Evolutionary conservation across 2,113 vertebrate genomes (phyloP).

Genomic region (Vireo altiloquus): DNA sequence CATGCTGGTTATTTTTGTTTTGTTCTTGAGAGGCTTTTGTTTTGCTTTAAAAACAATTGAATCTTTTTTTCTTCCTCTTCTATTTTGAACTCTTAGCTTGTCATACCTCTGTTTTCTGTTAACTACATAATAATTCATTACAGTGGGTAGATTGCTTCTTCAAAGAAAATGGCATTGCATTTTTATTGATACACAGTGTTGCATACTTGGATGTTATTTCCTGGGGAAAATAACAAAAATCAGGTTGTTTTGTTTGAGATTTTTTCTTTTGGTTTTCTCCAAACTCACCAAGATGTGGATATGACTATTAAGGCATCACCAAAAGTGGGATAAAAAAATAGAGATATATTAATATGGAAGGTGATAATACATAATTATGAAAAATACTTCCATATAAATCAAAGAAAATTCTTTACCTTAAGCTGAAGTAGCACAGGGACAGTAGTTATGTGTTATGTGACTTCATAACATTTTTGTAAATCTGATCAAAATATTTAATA

Average conservation of each 20-base stretch:
- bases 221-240: not conserved
- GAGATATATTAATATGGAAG: not conserved
- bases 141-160: not conserved
- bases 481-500: not conserved
- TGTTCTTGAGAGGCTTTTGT: not conserved
- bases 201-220: too few relatives aligned
- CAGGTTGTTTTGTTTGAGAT: fast-evolving
- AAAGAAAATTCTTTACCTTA: not conserved
- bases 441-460: not conserved
- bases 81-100: not conserved
- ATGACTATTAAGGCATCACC: not conserved
- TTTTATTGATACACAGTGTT: not conserved
- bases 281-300: not conserved
- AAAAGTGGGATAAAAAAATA: not conserved
- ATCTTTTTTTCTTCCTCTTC: not conserved
- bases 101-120: not conserved
- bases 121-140: not conserved
- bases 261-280: not conserved
- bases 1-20: not conserved
- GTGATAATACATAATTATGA: not conserved
- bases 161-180: not conserved
- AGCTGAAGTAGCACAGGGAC: not conserved
- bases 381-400: not conserved
- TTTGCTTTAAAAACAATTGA: not conserved
- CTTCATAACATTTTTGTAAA: not conserved